Conservation (phyloP, 2,888 invertebrate genomes). For the Gari tellinella region DNA sequence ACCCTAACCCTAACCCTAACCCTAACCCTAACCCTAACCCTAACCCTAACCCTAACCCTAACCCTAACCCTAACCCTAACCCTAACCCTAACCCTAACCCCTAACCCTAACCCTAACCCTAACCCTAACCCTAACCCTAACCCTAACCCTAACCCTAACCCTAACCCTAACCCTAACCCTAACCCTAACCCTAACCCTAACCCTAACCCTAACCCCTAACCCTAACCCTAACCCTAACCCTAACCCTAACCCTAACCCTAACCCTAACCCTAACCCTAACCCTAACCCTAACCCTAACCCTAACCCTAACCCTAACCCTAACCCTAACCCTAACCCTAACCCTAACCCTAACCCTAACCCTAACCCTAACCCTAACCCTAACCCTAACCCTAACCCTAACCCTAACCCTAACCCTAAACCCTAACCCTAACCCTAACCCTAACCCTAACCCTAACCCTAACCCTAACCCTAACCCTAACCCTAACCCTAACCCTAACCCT, state of each 20-base stretch:
- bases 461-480: slow-evolving; percentile 58
- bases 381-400: slow-evolving; percentile 57
- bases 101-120: slow-evolving; percentile 37
- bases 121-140: slow-evolving; percentile 44
- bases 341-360: slow-evolving; percentile 56
- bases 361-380: slow-evolving; percentile 61
- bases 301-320: slow-evolving; percentile 53
- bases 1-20: slow-evolving; percentile 66
- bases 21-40: slow-evolving; percentile 64
- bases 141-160: slow-evolving; percentile 65
- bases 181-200: slow-evolving; percentile 58
- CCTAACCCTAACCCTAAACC: slow-evolving; percentile 56
- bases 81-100: slow-evolving; percentile 56
- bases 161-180: slow-evolving; percentile 63
- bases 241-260: slow-evolving; percentile 60
- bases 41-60: slow-evolving; percentile 38
- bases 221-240: slow-evolving; percentile 65
- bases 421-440: slow-evolving; percentile 59
- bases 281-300: slow-evolving; percentile 57
- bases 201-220: too few relatives aligned
- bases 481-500: slow-evolving; percentile 45
- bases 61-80: slow-evolving; percentile 57
- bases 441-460: slow-evolving; percentile 49
- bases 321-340: slow-evolving; percentile 63
- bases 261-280: slow-evolving; percentile 63